Evolutionary conservation across 2,113 vertebrate genomes (phyloP).

Genomic region (Brevimyrus niger): DNA sequence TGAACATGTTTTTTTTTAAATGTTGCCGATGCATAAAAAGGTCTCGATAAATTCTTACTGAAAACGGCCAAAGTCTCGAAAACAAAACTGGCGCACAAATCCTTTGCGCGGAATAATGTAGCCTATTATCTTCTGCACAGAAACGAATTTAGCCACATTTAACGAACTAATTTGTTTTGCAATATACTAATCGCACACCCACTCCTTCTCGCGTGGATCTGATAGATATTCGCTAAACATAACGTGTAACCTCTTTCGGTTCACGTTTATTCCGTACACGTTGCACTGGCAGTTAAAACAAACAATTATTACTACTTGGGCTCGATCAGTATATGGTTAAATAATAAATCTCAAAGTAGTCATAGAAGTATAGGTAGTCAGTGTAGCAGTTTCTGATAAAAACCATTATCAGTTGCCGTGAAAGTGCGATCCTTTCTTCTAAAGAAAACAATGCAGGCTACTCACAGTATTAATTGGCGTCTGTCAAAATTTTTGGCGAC

Average conservation of each 20-base stretch:
- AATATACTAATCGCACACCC: background rate
- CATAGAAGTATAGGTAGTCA: background rate
- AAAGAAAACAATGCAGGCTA: slow-evolving; percentile 26
- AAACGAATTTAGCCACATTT: slow-evolving; percentile 14
- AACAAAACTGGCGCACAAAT: slow-evolving; percentile 18
- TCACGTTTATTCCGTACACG: background rate
- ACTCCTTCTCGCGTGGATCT: background rate
- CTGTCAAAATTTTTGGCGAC: slow-evolving; percentile 22
- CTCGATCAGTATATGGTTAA: background rate
- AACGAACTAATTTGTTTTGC: background rate
- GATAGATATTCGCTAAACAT: background rate
- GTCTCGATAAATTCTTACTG: background rate
- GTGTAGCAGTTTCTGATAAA: background rate
- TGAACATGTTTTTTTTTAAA: background rate
- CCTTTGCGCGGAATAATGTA: slow-evolving; percentile 16
- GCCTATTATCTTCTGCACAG: slow-evolving; percentile 20
- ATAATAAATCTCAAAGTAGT: background rate
- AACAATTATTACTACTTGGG: background rate
- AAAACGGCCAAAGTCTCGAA: slow-evolving; percentile 7
- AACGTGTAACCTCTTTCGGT: background rate
- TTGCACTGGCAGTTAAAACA: background rate
- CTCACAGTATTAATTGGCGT: slow-evolving; percentile 47
- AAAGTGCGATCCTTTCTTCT: background rate
- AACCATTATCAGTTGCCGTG: background rate
- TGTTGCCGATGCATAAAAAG: background rate